Percentiles rank a stretch among this genome's conserved stretches.
Conservation (phyloP, 2,888 invertebrate species). For the Lycaena phlaeas region DNA sequence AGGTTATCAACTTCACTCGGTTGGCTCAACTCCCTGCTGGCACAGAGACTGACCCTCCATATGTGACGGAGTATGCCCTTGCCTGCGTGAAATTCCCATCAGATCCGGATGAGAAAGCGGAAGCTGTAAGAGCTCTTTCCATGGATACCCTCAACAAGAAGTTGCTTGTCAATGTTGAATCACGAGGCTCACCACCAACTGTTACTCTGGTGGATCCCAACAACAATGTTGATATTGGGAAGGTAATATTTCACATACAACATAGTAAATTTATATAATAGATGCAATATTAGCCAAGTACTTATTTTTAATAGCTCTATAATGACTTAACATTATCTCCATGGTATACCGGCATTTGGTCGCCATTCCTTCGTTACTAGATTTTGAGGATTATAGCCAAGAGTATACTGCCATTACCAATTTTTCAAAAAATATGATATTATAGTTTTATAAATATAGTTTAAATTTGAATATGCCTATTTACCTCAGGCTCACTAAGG, state of each 20-base stretch:
- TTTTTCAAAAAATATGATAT: no score
- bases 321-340: no score
- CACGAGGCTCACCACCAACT: constrained; percentile 72
- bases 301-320: no score
- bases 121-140: constrained; percentile 79
- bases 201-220: constrained; percentile 68
- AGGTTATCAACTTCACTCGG: constrained; percentile 76
- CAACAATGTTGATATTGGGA: constrained; percentile 67
- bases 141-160: constrained; percentile 80
- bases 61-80: constrained; percentile 89
- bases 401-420: no score
- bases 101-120: constrained; percentile 88
- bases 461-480: no score
- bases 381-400: no score
- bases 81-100: constrained; percentile 88
- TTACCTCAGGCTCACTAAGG: no score
- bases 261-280: no score
- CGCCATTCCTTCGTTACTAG: no score
- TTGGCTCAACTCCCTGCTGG: constrained; percentile 88
- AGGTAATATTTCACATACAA: constrained; percentile 45
- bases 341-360: no score
- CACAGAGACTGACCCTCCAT: constrained; percentile 78
- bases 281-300: no score
- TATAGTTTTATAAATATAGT: no score
- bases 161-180: constrained; percentile 88